Evolutionary conservation across 2,797 vertebrate species (phyloP).

Genomic region (Cygnus olor): DNA sequence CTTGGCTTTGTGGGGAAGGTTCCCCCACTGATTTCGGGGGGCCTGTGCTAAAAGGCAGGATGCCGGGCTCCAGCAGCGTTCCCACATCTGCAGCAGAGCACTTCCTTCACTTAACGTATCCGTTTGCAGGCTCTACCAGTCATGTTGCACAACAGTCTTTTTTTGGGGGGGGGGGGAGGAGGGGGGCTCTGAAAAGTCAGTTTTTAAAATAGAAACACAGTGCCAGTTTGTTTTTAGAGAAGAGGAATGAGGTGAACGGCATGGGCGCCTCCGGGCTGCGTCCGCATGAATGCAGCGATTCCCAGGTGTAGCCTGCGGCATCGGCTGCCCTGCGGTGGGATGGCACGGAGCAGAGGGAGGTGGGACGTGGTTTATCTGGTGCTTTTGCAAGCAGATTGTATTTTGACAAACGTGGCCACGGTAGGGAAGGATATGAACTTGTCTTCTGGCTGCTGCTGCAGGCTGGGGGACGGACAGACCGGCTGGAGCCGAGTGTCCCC

Average conservation of each 20-base stretch:
- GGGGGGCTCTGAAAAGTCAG: neutral
- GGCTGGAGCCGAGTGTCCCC: neutral
- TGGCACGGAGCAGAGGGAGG: neutral
- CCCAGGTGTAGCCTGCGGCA: neutral
- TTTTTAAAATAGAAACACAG: neutral
- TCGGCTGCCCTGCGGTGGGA: neutral
- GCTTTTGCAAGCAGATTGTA: neutral
- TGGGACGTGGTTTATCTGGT: neutral
- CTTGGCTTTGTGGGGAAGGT: neutral
- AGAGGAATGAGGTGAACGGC: neutral
- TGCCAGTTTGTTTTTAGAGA: neutral
- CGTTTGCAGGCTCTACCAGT: neutral
- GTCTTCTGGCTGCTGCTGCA: neutral
- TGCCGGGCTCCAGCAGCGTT: accelerated
- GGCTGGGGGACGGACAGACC: neutral
- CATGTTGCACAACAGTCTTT: neutral
- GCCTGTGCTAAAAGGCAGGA: accelerated
- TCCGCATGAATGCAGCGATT: neutral
- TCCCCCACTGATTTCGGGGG: neutral
- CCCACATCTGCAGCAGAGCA: neutral
- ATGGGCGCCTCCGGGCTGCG: neutral
- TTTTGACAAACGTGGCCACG: neutral
- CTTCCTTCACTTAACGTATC: neutral
- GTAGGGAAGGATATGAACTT: neutral
- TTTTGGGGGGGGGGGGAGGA: too few species aligned